These are phyloP conservation scores for Trogon surrucura DNA, from an alignment of 2,113 vertebrate species.

Conservation along the genomic window DNA sequence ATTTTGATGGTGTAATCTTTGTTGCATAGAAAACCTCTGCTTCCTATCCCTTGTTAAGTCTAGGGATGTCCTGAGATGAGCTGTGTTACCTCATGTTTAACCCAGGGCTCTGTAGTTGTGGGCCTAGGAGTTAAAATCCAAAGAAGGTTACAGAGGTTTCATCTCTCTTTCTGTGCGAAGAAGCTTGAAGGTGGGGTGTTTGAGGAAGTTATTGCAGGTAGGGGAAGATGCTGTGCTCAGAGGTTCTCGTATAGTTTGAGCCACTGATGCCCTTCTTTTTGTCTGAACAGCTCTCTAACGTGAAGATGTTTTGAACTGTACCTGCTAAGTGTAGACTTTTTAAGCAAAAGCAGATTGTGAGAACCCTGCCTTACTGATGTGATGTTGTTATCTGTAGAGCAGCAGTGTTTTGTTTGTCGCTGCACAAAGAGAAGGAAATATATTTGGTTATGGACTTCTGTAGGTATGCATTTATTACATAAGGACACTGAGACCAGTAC, in stretches of 20 bases:
- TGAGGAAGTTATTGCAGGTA: not conserved
- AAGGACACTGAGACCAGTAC: not conserved
- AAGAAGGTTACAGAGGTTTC: not conserved
- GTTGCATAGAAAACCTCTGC: not conserved
- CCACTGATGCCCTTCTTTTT: not conserved
- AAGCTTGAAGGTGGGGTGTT: not conserved
- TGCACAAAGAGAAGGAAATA: not conserved
- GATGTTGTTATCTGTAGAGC: not conserved
- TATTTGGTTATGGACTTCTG: not conserved
- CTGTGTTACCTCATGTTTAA: not conserved
- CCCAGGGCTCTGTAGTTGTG: not conserved
- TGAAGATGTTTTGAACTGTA: not conserved
- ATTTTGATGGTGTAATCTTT: not conserved
- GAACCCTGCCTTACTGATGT: not conserved
- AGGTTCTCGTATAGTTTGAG: accelerated
- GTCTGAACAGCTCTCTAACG: accelerated
- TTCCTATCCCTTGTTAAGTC: not conserved
- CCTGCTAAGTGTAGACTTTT: not conserved
- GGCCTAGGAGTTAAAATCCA: not conserved
- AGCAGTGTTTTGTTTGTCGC: not conserved
- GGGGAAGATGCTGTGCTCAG: not conserved
- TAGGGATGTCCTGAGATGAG: not conserved
- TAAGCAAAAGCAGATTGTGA: not conserved
- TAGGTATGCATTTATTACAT: not conserved
- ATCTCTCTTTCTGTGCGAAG: not conserved